These are phyloP conservation scores for Heliconius hortense DNA, from an alignment of 2,888 invertebrate species.

Conservation along the genomic window DNA sequence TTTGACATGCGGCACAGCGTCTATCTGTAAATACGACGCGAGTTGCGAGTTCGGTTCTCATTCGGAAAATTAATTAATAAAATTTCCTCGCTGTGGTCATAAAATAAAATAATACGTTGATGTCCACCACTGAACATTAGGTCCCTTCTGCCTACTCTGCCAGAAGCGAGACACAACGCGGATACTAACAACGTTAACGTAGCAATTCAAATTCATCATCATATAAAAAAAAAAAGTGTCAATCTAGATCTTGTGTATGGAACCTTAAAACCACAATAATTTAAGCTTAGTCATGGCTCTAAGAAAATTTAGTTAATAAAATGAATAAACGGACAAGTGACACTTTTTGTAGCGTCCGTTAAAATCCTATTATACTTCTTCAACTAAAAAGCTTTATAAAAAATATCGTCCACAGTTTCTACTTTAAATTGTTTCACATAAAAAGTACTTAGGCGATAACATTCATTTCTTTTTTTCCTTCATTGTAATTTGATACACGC, in stretches of 20 bases:
- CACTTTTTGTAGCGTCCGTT: conserved; percentile 31
- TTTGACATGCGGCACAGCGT: no score
- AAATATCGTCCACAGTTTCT: conserved; percentile 25
- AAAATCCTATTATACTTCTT: conserved; percentile 32
- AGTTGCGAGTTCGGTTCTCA: no score
- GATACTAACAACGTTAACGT: no score
- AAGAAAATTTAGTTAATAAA: conserved; percentile 35
- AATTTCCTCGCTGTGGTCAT: no score
- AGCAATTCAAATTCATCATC: no score
- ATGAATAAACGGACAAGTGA: conserved; percentile 33
- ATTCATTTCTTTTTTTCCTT: conserved; percentile 10
- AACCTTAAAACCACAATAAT: conserved; percentile 33
- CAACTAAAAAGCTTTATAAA: conserved; percentile 17
- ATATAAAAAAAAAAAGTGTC: background rate
- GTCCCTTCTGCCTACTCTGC: no score
- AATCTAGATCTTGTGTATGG: background rate
- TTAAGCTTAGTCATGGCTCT: conserved; percentile 36
- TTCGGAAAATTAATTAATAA: no score
- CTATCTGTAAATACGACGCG: no score
- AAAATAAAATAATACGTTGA: no score
- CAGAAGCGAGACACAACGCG: no score
- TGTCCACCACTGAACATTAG: no score
- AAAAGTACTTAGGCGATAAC: conserved; percentile 12
- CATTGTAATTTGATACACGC: conserved; percentile 13
- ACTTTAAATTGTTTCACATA: conserved; percentile 24